A percentile compares a stretch with the other conserved stretches of the same genome.
Conservation (phyloP, 2,113 vertebrate genomes). For the Tursiops truncatus region DNA sequence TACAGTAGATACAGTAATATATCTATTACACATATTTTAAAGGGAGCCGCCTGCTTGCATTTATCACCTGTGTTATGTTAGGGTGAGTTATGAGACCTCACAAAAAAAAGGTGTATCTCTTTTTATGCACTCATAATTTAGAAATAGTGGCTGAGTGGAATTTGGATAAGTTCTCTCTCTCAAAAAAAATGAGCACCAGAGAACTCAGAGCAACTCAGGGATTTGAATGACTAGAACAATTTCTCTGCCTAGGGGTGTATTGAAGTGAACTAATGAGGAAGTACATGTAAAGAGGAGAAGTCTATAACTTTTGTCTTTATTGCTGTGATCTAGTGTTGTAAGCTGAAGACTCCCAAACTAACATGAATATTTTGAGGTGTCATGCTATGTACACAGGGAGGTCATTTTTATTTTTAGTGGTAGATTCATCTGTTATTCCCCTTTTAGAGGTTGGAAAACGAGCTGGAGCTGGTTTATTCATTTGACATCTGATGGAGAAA, state of each 20-base stretch:
- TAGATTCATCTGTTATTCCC: neutral
- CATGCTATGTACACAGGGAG: neutral
- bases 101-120: slow-evolving; percentile 50
- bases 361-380: neutral
- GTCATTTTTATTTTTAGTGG: neutral
- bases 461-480: neutral
- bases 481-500: neutral
- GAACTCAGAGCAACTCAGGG: neutral
- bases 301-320: neutral
- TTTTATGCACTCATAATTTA: slow-evolving; percentile 67
- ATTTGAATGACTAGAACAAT: neutral
- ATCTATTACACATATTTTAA: slow-evolving; percentile 61
- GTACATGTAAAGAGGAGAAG: neutral
- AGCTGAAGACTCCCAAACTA: neutral
- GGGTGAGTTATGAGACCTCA: slow-evolving; percentile 62
- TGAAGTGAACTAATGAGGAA: neutral
- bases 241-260: neutral
- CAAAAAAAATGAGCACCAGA: neutral
- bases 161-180: neutral
- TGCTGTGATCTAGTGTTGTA: neutral
- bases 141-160: slow-evolving; percentile 37
- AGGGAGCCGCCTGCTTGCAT: slow-evolving; percentile 27
- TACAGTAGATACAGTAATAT: slow-evolving; percentile 53
- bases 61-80: slow-evolving; percentile 65
- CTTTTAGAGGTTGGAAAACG: slow-evolving; percentile 37